Evolutionary conservation across 2,888 invertebrate species (phyloP).

Genomic region (Cyclophora albipunctata): DNA sequence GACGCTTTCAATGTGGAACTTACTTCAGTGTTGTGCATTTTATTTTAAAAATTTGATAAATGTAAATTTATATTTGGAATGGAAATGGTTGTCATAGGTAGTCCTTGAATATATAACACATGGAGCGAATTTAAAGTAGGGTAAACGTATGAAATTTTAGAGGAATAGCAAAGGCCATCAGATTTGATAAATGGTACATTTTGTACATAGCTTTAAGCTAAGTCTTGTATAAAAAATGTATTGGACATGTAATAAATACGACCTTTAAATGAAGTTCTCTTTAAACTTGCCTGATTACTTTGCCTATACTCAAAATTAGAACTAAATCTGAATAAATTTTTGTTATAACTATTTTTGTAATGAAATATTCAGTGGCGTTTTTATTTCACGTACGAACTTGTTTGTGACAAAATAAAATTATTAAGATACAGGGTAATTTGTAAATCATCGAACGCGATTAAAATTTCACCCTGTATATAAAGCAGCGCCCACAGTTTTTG

Average conservation of each 20-base stretch:
- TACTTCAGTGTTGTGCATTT: not conserved
- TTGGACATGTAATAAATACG: not conserved
- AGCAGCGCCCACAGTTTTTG: no score
- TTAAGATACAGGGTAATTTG: no score
- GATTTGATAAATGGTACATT: not conserved
- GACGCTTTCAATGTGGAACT: not conserved
- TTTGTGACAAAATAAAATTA: no score
- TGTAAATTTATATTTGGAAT: not conserved
- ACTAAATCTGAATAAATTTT: not conserved
- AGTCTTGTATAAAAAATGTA: not conserved
- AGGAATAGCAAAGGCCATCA: not conserved
- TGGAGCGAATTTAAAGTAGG: constrained; percentile 15
- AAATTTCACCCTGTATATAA: no score
- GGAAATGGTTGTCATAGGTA: not conserved
- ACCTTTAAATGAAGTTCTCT: not conserved
- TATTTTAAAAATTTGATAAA: not conserved
- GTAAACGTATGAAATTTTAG: constrained; percentile 2
- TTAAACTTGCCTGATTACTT: not conserved
- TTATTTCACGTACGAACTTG: not conserved
- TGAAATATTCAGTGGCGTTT: not conserved
- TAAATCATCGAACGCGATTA: no score
- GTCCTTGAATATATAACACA: constrained; percentile 5
- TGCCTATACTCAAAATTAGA: no score
- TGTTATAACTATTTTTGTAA: not conserved
- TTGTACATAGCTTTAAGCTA: not conserved